Percentiles rank a stretch among this genome's conserved stretches.
These are phyloP conservation scores for Meiosimyza decipiens DNA, from an alignment of 2,888 invertebrate species.

Conservation along the genomic window DNA sequence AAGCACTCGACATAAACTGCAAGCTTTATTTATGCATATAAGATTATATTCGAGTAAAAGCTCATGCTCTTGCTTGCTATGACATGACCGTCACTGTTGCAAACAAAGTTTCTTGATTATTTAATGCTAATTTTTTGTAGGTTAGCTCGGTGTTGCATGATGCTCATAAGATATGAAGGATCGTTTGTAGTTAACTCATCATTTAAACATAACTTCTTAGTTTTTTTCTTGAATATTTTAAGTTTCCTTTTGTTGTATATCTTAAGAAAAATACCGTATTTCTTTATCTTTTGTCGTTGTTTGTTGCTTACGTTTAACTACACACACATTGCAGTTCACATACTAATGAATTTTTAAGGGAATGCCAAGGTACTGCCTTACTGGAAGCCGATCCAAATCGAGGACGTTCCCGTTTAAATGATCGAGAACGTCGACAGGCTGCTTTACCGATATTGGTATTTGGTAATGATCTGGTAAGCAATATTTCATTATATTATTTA, in stretches of 20 bases:
- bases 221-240: conserved; percentile 43
- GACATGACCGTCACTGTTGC: no score
- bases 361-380: conserved; percentile 71
- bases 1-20: neutral
- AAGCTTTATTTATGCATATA: no score
- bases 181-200: neutral
- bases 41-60: no score
- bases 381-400: conserved; percentile 67
- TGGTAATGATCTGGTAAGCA: conserved; percentile 82
- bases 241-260: conserved; percentile 26
- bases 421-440: conserved; percentile 85
- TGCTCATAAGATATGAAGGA: no score
- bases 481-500: neutral
- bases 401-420: conserved; percentile 73
- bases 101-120: no score
- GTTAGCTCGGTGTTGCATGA: conserved; percentile 25
- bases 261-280: conserved; percentile 25
- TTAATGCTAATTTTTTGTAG: neutral
- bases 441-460: conserved; percentile 91
- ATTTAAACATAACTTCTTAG: conserved; percentile 34
- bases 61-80: no score
- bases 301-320: conserved; percentile 42
- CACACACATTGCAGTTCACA: conserved; percentile 73
- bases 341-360: conserved; percentile 83
- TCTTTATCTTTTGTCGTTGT: conserved; percentile 51